These are phyloP conservation scores for Eolophus roseicapilla DNA, from an alignment of 2,113 vertebrate species.

Conservation along the genomic window DNA sequence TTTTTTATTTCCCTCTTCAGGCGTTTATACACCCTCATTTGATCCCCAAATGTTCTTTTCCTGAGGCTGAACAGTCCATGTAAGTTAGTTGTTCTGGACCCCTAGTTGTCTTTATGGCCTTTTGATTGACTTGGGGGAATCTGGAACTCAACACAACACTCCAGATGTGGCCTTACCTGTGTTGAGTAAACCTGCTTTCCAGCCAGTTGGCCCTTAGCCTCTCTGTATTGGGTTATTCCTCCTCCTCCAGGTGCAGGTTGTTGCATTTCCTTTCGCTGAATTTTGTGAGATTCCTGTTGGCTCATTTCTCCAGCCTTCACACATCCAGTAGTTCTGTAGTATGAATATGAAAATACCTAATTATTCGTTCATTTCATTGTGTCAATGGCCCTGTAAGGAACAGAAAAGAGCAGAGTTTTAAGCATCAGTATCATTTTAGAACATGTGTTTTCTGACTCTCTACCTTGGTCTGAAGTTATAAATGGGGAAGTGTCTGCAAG, in stretches of 20 bases:
- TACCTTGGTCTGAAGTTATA: background rate
- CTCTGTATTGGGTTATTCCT: background rate
- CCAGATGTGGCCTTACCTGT: background rate
- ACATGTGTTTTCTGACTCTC: background rate
- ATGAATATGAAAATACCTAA: background rate
- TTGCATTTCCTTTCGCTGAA: background rate
- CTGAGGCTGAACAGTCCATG: background rate
- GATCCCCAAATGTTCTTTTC: background rate
- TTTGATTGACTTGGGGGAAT: background rate
- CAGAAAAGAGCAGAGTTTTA: background rate
- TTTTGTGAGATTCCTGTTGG: background rate
- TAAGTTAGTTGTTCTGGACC: background rate
- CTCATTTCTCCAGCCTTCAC: background rate
- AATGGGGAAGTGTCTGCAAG: background rate
- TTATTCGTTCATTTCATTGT: background rate
- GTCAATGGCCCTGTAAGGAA: background rate
- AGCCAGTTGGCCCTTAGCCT: background rate
- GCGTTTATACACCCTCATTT: background rate
- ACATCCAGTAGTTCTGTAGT: background rate
- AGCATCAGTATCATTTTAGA: background rate
- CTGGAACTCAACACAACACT: background rate
- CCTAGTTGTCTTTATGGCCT: background rate
- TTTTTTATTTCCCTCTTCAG: background rate
- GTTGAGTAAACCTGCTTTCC: background rate
- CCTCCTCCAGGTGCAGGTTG: background rate